Evolutionary conservation across 2,113 vertebrate species (phyloP), one percentile per base, ranked within the genome.

Genomic region (Scomber colias): DNA sequence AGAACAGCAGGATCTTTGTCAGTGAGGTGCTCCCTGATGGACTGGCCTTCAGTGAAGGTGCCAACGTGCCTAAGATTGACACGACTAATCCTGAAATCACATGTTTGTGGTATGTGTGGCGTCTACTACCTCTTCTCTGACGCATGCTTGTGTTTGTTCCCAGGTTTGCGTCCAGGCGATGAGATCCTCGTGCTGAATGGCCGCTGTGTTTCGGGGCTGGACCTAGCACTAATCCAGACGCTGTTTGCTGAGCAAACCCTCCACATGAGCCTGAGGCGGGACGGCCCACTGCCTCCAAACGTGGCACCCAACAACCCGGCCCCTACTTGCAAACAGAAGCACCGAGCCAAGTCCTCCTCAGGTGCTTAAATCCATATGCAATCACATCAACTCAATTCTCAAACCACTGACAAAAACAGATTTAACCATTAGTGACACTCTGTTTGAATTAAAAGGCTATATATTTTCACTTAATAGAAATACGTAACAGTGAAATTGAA

Each of bases 131-230:
- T 70, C 1, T 83, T 8, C 35, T 54, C 44, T 77, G 17, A 70
- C 54, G 49, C 16, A 0, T 15, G 11, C 17, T 19, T 16, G 0
- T 30, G 10, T 71, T 5, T 48, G 44, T 56, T 65, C 4, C 45
- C 91, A 99, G 97, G 97, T 31, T 82, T 98, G 77, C 93, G 95
- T 84, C 95, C 95, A 51, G 96, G 96, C 12, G 98, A 97, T 50
- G 97, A 99, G 90, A 97, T 99, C 84, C 78, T 97, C 81, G 95
- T 93, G 76, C 93, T 99, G 85, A 98, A 98, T 40, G 96, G 96
- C 71, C 94, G 95, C 65, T 87, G 91, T 2, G 96, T 99, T 46
- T 95, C 95, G 3, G 83, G 94, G 60, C 95, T 99, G 63, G 95
- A 97, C 85, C 94, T 98, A 21, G 82, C 91, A 15, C 94, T 96